A percentile compares a stretch with the other conserved stretches of the same genome.
phyloP scores from a whole-genome alignment of 2,888 invertebrate genomes.

The Pasiphila rectangulata region DNA sequence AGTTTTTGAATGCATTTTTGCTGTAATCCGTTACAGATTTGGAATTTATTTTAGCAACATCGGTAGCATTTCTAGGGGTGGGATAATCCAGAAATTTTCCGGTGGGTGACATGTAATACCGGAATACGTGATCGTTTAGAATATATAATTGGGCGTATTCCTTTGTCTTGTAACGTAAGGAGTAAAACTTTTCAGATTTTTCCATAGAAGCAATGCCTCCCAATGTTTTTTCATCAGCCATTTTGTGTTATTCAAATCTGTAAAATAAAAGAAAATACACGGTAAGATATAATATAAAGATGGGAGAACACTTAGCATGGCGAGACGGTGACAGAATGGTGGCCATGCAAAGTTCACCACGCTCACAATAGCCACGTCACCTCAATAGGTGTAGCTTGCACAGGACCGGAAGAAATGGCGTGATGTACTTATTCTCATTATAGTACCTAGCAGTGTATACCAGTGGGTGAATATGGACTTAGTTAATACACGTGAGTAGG shows the following conservation, averaged over 20 bases:
- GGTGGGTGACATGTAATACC: constrained; percentile 65
- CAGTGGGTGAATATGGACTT: too few relatives aligned
- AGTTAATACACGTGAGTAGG: too few relatives aligned
- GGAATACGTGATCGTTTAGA: constrained; percentile 64
- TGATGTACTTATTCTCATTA: too few relatives aligned
- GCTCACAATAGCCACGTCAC: too few relatives aligned
- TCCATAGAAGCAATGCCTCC: constrained; percentile 46
- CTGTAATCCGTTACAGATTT: constrained; percentile 58
- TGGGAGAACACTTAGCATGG: too few relatives aligned
- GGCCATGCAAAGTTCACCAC: too few relatives aligned
- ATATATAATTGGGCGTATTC: constrained; percentile 58
- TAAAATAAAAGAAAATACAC: constrained; percentile 7
- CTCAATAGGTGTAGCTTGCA: too few relatives aligned
- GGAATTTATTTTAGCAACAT: constrained; percentile 57
- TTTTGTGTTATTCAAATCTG: constrained; percentile 1
- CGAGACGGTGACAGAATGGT: too few relatives aligned
- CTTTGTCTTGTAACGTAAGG: constrained; percentile 52
- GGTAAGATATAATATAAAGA: too few relatives aligned
- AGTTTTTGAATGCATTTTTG: constrained; percentile 49
- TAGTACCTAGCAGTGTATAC: too few relatives aligned
- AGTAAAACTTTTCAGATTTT: constrained; percentile 52
- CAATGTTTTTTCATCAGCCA: constrained; percentile 29
- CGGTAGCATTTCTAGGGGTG: constrained; percentile 51
- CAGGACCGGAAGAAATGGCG: too few relatives aligned
- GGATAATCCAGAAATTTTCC: constrained; percentile 63